Percentiles rank a stretch among this genome's conserved stretches.
Evolutionary conservation across 2,888 invertebrate species (phyloP).

Genomic region (Patella depressa): DNA sequence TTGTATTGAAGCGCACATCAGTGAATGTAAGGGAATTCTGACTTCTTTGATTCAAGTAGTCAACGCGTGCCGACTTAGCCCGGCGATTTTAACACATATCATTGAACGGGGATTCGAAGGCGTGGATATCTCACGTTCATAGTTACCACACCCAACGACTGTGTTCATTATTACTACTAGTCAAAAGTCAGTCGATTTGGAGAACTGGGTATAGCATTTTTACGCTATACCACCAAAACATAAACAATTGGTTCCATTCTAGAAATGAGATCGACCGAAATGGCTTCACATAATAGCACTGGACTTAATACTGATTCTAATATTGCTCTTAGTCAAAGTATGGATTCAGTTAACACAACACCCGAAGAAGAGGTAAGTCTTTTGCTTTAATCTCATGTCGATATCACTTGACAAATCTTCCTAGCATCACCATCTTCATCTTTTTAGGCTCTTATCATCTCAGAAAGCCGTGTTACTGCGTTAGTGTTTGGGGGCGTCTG

Average conservation of each 20-base stretch:
- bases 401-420: background rate
- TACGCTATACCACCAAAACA: too few relatives aligned
- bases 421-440: background rate
- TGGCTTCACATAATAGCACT: conserved; percentile 37
- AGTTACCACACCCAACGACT: conserved; percentile 12
- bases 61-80: conserved; percentile 3
- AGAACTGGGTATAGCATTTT: too few relatives aligned
- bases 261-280: conserved; percentile 43
- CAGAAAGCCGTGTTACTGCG: background rate
- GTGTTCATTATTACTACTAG: background rate
- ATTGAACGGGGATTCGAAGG: conserved; percentile 8
- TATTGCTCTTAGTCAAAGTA: conserved; percentile 89
- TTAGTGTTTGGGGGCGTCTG: conserved; percentile 16
- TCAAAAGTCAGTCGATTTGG: background rate
- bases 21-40: conserved; percentile 3
- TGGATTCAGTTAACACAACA: conserved; percentile 98
- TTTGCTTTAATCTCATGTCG: conserved; percentile 12
- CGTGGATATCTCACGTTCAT: conserved; percentile 9
- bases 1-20: background rate
- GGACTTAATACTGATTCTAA: conserved; percentile 77
- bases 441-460: background rate
- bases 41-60: background rate
- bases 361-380: conserved; percentile 95
- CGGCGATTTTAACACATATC: background rate
- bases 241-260: too few relatives aligned